A percentile compares a stretch with the other conserved stretches of the same genome.
phyloP scores from a whole-genome alignment of 64 coral and sea anemone genomes.

The Actinia equina region DNA sequence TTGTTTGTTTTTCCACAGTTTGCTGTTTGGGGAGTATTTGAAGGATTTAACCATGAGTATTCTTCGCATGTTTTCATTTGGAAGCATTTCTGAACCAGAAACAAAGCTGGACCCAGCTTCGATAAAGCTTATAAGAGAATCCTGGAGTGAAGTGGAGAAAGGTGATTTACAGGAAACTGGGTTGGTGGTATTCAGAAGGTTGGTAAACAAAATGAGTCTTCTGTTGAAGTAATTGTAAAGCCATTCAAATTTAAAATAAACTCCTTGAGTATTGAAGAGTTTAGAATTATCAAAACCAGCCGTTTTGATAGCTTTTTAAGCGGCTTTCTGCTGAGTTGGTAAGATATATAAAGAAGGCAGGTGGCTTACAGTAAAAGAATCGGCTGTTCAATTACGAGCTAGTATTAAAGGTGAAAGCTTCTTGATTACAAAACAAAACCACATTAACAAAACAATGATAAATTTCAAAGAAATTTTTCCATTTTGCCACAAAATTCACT shows the following conservation, averaged over 20 bases:
- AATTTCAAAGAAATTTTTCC: no score
- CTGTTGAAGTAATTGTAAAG: neutral
- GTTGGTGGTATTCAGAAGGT: neutral
- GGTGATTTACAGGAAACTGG: conserved; percentile 2
- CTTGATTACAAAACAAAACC: no score
- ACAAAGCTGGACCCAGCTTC: neutral
- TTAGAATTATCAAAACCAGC: no score
- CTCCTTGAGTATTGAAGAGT: neutral
- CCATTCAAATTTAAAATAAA: neutral
- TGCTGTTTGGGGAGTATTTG: neutral
- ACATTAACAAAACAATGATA: no score
- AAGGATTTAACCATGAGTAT: neutral
- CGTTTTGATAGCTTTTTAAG: no score
- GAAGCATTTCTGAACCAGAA: neutral
- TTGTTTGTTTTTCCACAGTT: neutral
- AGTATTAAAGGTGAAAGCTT: no score
- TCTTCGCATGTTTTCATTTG: neutral
- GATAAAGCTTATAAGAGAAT: neutral
- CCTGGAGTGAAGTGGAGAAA: neutral
- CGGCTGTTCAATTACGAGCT: no score
- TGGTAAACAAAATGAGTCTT: neutral
- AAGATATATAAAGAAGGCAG: no score
- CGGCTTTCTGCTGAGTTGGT: no score
- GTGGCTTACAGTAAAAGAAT: no score
- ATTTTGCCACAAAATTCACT: no score